Conservation (phyloP, 1,140 invertebrate genomes). For the Geopemphigus sp. region DNA sequence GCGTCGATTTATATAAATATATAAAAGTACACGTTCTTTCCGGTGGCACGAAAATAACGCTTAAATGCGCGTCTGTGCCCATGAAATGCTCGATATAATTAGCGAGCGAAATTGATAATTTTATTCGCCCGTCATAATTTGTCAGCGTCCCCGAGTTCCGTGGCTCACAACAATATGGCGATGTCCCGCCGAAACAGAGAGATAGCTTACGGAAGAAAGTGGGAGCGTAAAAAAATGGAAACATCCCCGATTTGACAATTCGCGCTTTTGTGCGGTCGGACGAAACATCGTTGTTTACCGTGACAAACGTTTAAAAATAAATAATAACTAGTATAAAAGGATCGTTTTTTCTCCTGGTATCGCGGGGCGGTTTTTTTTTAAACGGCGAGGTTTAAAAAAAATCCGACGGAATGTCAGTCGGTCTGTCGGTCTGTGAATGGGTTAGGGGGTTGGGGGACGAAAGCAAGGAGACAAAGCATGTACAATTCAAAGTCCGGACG, state of each 20-base stretch:
- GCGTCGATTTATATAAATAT: no score
- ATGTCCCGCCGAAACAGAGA: neutral
- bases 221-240: neutral
- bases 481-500: constrained; percentile 45
- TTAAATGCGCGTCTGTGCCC: no score
- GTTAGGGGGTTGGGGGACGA: no score
- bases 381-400: constrained; percentile 28
- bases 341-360: neutral
- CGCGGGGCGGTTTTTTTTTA: neutral
- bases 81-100: no score
- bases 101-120: neutral
- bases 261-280: neutral
- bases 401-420: constrained; percentile 26
- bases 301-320: constrained; percentile 34
- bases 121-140: neutral
- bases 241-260: constrained; percentile 4
- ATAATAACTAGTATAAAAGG: constrained; percentile 13
- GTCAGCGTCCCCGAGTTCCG: neutral
- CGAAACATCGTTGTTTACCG: constrained; percentile 9
- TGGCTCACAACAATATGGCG: neutral
- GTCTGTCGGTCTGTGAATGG: neutral
- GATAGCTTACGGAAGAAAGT: neutral
- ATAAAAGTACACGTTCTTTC: no score
- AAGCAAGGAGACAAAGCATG: constrained; percentile 38
- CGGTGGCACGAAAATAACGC: neutral